phyloP scores from a whole-genome alignment of 1,140 invertebrate genomes.

The Drosophila orena region DNA sequence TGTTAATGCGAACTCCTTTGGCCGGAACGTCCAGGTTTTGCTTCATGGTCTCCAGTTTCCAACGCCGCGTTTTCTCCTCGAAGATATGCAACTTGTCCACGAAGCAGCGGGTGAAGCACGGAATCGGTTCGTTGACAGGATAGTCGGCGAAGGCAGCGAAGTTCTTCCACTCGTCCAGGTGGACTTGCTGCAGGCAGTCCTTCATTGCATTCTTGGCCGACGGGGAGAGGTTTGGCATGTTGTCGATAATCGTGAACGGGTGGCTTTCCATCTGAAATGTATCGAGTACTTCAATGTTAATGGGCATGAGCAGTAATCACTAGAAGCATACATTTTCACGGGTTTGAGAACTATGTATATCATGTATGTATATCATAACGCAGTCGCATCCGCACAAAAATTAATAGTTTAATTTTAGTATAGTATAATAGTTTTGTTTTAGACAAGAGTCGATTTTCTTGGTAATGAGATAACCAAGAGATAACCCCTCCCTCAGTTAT shows the following conservation, averaged over 20 bases:
- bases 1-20: conserved; percentile 12
- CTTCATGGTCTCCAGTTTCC: conserved; percentile 61
- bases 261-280: conserved; percentile 64
- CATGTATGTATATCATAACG: too few relatives aligned
- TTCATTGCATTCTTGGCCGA: conserved; percentile 72
- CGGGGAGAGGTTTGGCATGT: conserved; percentile 51
- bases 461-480: too few relatives aligned
- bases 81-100: conserved; percentile 58
- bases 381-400: too few relatives aligned
- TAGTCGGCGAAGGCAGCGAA: conserved; percentile 45
- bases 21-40: conserved; percentile 56
- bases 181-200: conserved; percentile 60
- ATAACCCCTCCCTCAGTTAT: too few relatives aligned
- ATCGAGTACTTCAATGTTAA: not conserved
- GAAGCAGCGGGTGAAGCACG: conserved; percentile 74
- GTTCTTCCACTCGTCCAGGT: conserved; percentile 57
- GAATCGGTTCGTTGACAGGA: conserved; percentile 68
- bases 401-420: too few relatives aligned
- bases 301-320: too few relatives aligned
- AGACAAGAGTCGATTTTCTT: too few relatives aligned
- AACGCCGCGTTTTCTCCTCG: conserved; percentile 57
- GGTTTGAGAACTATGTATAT: too few relatives aligned
- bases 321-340: too few relatives aligned
- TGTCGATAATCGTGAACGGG: conserved; percentile 73
- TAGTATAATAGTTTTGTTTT: too few relatives aligned